These are phyloP conservation scores for Pammene fasciana DNA, from an alignment of 2,888 invertebrate genomes.

Conservation along the genomic window DNA sequence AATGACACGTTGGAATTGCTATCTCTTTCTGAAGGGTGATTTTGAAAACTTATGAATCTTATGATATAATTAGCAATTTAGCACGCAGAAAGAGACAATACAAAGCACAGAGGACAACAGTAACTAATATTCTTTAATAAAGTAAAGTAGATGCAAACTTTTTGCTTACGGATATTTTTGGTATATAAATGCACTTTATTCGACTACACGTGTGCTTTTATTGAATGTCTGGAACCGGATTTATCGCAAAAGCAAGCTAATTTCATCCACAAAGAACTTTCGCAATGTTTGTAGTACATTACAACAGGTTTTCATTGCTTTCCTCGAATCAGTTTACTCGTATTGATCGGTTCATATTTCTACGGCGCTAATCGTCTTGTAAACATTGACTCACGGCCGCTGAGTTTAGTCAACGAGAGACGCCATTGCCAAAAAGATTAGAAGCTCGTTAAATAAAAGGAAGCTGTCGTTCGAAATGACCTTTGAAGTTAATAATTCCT, in stretches of 20 bases:
- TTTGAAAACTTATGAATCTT: too few relatives aligned
- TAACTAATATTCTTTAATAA: too few relatives aligned
- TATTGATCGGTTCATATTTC: conserved; percentile 50
- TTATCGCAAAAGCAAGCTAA: conserved; percentile 51
- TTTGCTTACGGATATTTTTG: too few relatives aligned
- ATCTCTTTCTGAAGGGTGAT: too few relatives aligned
- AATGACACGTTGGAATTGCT: too few relatives aligned
- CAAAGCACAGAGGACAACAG: too few relatives aligned
- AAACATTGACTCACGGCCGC: conserved; percentile 33
- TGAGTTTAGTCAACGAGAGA: conserved; percentile 25
- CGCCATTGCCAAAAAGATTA: conserved; percentile 41
- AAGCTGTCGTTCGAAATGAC: conserved; percentile 26
- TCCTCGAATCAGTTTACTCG: conserved; percentile 54
- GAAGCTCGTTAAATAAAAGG: conserved; percentile 32
- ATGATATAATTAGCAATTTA: too few relatives aligned
- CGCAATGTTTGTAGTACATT: conserved; percentile 62
- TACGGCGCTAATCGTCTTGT: conserved; percentile 1
- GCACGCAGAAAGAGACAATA: too few relatives aligned
- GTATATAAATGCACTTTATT: conserved; percentile 29
- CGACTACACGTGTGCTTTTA: conserved; percentile 39
- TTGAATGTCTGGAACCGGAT: conserved; percentile 49
- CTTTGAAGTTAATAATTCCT: conserved; percentile 17
- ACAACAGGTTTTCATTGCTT: conserved; percentile 51
- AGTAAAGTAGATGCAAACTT: too few relatives aligned
- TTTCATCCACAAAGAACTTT: conserved; percentile 44